Base-by-base conservation (phyloP, 2,888 invertebrate species). In the Noctuana brunneofusca region DNA sequence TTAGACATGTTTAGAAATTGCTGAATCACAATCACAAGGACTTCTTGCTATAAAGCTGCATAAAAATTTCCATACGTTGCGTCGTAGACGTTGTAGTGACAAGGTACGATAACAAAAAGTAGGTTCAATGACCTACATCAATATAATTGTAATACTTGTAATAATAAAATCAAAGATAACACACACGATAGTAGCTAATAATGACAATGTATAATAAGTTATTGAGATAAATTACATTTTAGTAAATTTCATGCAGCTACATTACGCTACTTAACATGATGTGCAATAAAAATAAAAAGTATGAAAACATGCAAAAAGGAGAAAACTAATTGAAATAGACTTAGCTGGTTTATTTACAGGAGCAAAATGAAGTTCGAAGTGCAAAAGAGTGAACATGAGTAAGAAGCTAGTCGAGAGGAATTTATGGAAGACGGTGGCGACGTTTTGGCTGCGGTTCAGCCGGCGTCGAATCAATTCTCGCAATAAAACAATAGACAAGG, bases 401-500 rank as follows among this genome's bases (percentile, higher is more conserved):
- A 35, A 48, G 60, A 24, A 24, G 30, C 41, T n/a, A 38, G 32
- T 1, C 54, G 20, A 35, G 38, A 16, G 38, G 54, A 62, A 55
- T 62, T 55, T 54, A 62, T 49, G 55, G 60, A 38, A 55, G 60
- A 55, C 49, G 38, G 38, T 16, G 55, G 48, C 60, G 55, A 55
- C 55, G 60, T 54, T 62, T 62, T 62, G 60, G 60, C 60, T 55
- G 48, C 55, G 55, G 54, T 62, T 62, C 60, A 62, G 60, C 38
- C 60, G 59, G 43, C 59, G 53, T 32, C 59, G 60, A 54, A 60
- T 60, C 59, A 59, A 59, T 59, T 59, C 53, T 32, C 59, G 59
- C 60, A 60, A 60, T 60, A 60, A 60, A 60, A 60, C 60, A 60
- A 60, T 54, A 55, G 64, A 59, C 58, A 59, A 63, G 66, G 32